These are phyloP conservation scores for Tapirus terrestris DNA, from an alignment of 2,113 vertebrate species.

Conservation along the genomic window DNA sequence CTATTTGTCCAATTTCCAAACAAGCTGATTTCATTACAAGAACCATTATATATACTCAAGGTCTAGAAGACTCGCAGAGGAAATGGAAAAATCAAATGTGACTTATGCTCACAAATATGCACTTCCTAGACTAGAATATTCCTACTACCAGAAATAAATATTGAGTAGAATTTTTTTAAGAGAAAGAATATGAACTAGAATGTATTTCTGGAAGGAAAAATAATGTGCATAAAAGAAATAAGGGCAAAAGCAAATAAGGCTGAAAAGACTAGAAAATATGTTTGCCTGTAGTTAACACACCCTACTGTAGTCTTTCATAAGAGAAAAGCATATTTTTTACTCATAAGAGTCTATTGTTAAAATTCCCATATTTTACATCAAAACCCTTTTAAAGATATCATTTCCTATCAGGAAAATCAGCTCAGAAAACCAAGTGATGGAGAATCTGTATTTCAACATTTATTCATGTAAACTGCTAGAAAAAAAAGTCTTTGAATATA, in stretches of 20 bases:
- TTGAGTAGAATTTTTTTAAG: not conserved
- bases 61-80: conserved; percentile 12
- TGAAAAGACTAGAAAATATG: not conserved
- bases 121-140: not conserved
- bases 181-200: not conserved
- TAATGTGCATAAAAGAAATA: not conserved
- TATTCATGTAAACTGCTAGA: not conserved
- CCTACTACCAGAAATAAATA: not conserved
- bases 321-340: not conserved
- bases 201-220: not conserved
- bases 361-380: conserved; percentile 3
- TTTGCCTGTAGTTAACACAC: not conserved
- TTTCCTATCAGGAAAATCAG: conserved; percentile 29
- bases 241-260: not conserved
- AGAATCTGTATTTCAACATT: not conserved
- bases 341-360: not conserved
- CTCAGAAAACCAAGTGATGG: not conserved
- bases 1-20: conserved; percentile 36
- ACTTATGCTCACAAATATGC: not conserved
- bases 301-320: not conserved
- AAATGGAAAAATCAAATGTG: not conserved
- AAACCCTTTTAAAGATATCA: not conserved
- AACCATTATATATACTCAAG: not conserved
- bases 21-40: conserved; percentile 10
- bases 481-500: not conserved